Base-by-base conservation (phyloP, 2,113 vertebrate genomes). In the Carollia perspicillata region DNA sequence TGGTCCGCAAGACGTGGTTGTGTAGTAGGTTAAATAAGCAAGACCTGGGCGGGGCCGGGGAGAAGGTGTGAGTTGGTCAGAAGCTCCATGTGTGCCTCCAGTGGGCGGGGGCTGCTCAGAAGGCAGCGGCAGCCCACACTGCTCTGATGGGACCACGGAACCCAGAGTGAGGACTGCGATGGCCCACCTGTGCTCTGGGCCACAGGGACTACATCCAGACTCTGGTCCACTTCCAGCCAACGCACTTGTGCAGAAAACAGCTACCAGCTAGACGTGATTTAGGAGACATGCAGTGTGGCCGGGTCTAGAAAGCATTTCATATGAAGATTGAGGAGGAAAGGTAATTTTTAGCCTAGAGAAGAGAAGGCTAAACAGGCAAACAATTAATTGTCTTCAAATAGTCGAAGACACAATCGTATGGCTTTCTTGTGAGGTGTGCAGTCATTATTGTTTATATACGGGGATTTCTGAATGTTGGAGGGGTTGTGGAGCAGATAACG, bases 401-500 rank as follows among this genome's bases (percentile, higher is more conserved):
- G 49, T 88, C 75, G 40, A 83, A 93, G 74, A 86, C 69, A n/a
- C 11, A 11, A 60, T 47, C 69, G 13, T 0, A n/a, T 23, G 44
- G 51, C 40, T 91, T 93, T 86, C 72, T 63, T 33, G 11, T 55
- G 85, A 53, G n/a, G 44, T 51, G 23, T 30, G 13, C 33, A 83
- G 68, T 47, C 79, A 60, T 40, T 47, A 37, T 23, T 72, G 26
- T 47, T 65, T 51, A 35, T 44, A 6, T 77, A 9, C 28, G 42
- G 33, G 65, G 58, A 80, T 79, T 93, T 95, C 84, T 68, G 83
- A 92, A 40, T 26, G 22, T 58, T 37, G 35, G 17, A 74, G 33
- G 81, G 20, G 26, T 40, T 85, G 11, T 68, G 33, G 55, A 84
- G 51, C 79, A 79, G 69, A 28, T 5, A 60, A 42, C 2, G 40